Conservation (phyloP, 2,113 vertebrate species). For the Coryphaenoides rupestris region DNA sequence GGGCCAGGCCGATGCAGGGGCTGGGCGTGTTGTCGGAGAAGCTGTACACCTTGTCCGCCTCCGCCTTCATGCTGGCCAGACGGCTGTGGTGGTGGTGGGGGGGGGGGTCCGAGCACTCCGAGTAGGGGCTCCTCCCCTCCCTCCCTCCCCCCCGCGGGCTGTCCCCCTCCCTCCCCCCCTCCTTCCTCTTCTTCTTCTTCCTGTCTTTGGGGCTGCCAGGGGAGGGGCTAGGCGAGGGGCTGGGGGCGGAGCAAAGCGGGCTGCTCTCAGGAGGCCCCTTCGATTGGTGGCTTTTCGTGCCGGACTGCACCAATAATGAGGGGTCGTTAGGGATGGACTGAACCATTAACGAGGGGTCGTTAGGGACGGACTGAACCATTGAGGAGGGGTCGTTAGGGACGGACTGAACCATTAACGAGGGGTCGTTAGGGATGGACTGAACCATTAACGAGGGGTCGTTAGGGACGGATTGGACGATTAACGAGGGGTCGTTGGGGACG, state of each 20-base stretch:
- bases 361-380: constrained; percentile 60
- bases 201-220: constrained; percentile 88
- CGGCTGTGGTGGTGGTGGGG: constrained; percentile 93
- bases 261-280: constrained; percentile 86
- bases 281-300: constrained; percentile 90
- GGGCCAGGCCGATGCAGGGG: constrained; percentile 83
- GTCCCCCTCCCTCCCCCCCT: constrained; percentile 83
- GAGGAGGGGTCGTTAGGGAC: constrained; percentile 64
- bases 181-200: constrained; percentile 96
- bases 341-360: constrained; percentile 42
- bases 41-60: constrained; percentile 96
- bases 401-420: constrained; percentile 55
- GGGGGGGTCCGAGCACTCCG: constrained; percentile 80
- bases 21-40: constrained; percentile 94
- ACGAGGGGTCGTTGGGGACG: constrained; percentile 65
- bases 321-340: constrained; percentile 74
- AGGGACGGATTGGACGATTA: constrained; percentile 56
- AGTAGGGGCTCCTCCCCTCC: constrained; percentile 90
- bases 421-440: constrained; percentile 60
- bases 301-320: constrained; percentile 83
- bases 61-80: constrained; percentile 93
- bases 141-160: constrained; percentile 79
- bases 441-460: constrained; percentile 48
- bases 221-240: constrained; percentile 76
- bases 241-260: constrained; percentile 80